phyloP scores from a whole-genome alignment of 2,113 vertebrate genomes.

The Heterocephalus glaber region DNA sequence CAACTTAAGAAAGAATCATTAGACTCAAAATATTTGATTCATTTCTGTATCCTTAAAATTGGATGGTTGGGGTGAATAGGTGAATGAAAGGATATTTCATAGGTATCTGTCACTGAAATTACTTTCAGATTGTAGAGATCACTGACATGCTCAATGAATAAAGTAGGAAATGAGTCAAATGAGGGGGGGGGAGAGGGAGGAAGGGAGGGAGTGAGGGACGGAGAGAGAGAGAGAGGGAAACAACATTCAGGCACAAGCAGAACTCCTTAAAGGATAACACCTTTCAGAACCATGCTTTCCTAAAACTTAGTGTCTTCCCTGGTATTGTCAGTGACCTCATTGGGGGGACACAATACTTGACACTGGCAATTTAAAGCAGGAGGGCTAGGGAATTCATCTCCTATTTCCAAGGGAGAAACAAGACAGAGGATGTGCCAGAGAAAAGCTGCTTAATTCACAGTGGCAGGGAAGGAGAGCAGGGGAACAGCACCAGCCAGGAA shows the following conservation, averaged over 20 bases:
- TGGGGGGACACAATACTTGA: not conserved
- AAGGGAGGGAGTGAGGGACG: not conserved
- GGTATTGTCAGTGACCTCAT: not conserved
- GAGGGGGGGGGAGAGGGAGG: not conserved
- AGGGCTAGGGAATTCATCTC: not conserved
- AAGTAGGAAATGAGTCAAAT: not conserved
- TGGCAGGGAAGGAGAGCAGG: not conserved
- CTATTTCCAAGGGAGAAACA: not conserved
- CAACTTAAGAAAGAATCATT: not conserved
- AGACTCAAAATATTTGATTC: not conserved
- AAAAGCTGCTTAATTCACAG: not conserved
- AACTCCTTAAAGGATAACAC: not conserved
- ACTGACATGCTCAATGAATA: not conserved
- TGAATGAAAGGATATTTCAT: not conserved
- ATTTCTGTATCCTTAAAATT: not conserved
- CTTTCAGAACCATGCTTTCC: too few species aligned
- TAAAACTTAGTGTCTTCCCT: not conserved
- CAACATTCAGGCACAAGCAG: not conserved
- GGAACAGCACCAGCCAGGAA: not conserved
- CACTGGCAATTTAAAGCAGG: not conserved
- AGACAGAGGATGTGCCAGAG: not conserved
- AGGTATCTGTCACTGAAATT: not conserved
- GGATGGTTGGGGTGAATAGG: accelerated
- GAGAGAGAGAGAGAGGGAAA: not conserved
- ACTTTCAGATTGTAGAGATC: not conserved